Percentiles rank a stretch among this genome's conserved stretches.
Evolutionary conservation across 2,797 vertebrate species (phyloP).

Genomic region (Syndactyla subalaris): DNA sequence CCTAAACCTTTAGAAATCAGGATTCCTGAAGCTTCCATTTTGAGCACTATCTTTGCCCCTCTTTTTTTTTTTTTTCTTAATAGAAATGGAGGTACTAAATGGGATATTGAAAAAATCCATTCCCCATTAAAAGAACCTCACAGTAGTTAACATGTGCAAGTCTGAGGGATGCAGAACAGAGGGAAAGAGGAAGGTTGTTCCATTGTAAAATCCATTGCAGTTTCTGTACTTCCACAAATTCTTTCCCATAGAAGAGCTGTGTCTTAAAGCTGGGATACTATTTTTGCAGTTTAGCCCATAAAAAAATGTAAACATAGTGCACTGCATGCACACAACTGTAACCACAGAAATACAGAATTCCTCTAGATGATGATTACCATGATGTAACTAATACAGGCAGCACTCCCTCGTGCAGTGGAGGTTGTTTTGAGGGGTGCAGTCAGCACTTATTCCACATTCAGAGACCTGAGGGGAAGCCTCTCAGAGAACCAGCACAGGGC

Average conservation of each 20-base stretch:
- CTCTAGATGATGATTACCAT: neutral
- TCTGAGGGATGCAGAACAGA: neutral
- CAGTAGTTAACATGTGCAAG: neutral
- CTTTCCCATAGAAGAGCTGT: neutral
- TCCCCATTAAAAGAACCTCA: neutral
- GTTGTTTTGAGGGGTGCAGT: neutral
- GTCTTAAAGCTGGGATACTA: neutral
- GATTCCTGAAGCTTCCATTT: neutral
- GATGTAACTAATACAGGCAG: neutral
- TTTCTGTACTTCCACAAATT: neutral
- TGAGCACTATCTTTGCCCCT: neutral
- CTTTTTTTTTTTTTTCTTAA: neutral
- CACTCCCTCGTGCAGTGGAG: neutral
- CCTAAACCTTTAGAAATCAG: neutral
- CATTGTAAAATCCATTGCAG: neutral
- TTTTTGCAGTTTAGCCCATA: neutral
- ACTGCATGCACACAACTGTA: neutral
- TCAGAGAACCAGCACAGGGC: neutral
- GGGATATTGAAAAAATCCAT: neutral
- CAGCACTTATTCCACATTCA: rapidly evolving
- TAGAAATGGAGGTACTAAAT: neutral
- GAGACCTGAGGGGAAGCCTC: neutral
- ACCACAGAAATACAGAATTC: neutral
- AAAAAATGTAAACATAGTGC: neutral
- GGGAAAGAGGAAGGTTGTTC: neutral